Base-by-base conservation (phyloP, 1,140 invertebrate species). In the Hycleus phaleratus region DNA sequence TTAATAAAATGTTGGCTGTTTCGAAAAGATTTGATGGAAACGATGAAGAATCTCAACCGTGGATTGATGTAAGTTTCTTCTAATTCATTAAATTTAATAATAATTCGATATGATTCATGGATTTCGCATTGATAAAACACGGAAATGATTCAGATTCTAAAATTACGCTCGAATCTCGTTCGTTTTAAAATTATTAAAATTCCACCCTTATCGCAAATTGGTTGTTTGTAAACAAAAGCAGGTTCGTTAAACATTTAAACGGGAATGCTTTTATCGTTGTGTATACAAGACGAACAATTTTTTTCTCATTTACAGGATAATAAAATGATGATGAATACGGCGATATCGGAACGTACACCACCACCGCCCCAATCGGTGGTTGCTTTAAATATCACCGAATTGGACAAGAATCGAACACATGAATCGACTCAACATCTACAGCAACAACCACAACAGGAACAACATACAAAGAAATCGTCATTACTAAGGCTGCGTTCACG, bases 281-380 rank as follows among this genome's bases (percentile, higher is more conserved):
- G 18, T 46, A 38, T 40, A 24, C 9, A 4, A 26, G 39, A 50
- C 43, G 26, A 5, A 54, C 18, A 46, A 45, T 32, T 32, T 32
- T 5, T 32, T 32, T 32, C 26, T 26, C 12, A 32, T 59, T 67
- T 53, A 7, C 59, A 69, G 68, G 68, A 69, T 43, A 69, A 69
- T 46, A 69, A 69, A 54, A 59, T 63, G 26, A 69, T 69, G 68
- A 62, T 67, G 50, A 60, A 60, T 8, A 48, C 57, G 44, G 53
- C 57, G 57, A 58, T 56, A 52, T 60, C 67, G 61, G 61, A 57
- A 25, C 46, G 49, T 24, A 53, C 57, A 39, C 38, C 32, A 32
- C 32, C 32, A 7, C 32, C 32, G 4, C 32, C 32, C 4, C 32
- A 4, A 32, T 32, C 53, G 9, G 48, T 52, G 55, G 47, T 52